Base-by-base conservation (phyloP, 2,888 invertebrate genomes). In the Entomobrya multifasciata region DNA sequence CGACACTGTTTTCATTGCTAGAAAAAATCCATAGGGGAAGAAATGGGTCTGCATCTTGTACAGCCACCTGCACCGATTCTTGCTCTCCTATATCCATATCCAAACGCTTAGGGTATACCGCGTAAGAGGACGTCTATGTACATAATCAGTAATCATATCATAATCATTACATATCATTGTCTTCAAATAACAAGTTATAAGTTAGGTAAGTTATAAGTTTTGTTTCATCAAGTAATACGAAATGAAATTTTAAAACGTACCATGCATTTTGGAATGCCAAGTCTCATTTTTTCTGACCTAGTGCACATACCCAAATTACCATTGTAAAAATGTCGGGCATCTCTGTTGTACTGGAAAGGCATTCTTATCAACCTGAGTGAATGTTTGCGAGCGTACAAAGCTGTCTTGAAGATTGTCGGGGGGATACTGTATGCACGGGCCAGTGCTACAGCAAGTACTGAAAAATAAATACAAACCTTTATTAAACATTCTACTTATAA, bases 11-110 rank as follows among this genome's bases (percentile, higher is more conserved):
- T 30, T 81, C 83, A 25, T 87, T 62, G 15, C 78, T 89, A 1
- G 86, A 62, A 11, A 77, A 78, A 13, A 89, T 76, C 65, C 88
- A 79, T 6, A 89, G 70, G 0, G 87, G 89, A 17, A 88, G 74
- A 8, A 81, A 67, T 0, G 86, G 70, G n/a, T 84, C 47, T 6
- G 57, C 62, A 49, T 88, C 86, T 22, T 36, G 62, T 6, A 87
- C 81, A 15, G 57, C 36, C 0, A 89, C 85, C 15, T 78, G 44
- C 0, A 88, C 62, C 8, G 41, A 55, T 8, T 27, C 49, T 13
- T 20, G 65, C 17, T 89, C 89, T 0, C 82, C 87, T 55, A 81
- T 36, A 20, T 87, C 81, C 76, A 84, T 57, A 13, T 49, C 25
- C n/a, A 84, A n/a, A 11, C 52, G n/a, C 17, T 20, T 55, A 1